Base-by-base conservation (phyloP, 53 echinoderm and acorn worm species). In the Mesocentrotus franciscanus region DNA sequence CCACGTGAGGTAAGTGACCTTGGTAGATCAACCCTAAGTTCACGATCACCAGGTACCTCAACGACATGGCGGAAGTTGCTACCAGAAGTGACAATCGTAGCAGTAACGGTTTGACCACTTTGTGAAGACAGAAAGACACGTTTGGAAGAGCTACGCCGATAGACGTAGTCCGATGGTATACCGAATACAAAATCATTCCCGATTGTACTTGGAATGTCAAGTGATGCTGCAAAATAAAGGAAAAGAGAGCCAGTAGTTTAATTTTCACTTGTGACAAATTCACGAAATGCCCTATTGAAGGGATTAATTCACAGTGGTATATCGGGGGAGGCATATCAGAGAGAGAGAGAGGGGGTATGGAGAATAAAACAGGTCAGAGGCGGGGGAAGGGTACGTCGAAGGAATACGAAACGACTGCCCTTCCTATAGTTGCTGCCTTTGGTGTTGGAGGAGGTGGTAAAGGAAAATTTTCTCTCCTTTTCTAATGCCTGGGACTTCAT, bases 91-190 rank as follows among this genome's bases (percentile, higher is more conserved):
- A 85, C 95, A 56, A 94, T 64, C 14, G 68, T 26, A 1, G 87
- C 95, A 13, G 36, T 85, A 33, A 94, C 95, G 35, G 61, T 55
- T 66, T 18, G 24, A 15, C 95, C 95, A 11, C 35, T 66, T 56
- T 94, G 95, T 13, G 95, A 94, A 0, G 87, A 64, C 2, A 94
- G 64, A 85, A 42, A 94, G 95, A 94, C 55, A 34, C 87, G 61
- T 85, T 94, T 59, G 13, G 87, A 85, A 42, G 85, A 33, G 68
- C 26, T 62, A 9, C 87, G 95, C 26, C 13, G 20, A 42, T 85
- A 94, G n/a, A 94, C 66, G 20, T 85, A 94, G 87, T 85, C 95
- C 33, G 95, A 94, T 7, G 95, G 95, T 33, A 94, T 64, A 6
- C 85, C 85, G 87, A 94, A 94, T 22, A 94, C 87, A 34, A 94